phyloP scores from a whole-genome alignment of 1,140 invertebrate species.

The Uloborus diversus region DNA sequence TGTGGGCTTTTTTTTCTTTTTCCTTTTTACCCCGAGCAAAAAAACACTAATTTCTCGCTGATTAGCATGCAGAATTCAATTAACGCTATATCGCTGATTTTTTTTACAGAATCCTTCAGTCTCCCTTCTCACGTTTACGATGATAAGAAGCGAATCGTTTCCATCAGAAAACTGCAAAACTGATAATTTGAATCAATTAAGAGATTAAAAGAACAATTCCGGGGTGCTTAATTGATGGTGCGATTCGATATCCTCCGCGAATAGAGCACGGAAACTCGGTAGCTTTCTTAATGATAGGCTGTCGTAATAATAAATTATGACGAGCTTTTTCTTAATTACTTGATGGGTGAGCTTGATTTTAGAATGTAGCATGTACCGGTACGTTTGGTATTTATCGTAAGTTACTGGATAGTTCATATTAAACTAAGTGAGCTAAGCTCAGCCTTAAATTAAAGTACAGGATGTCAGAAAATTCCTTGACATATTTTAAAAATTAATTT shows the following conservation, averaged over 20 bases:
- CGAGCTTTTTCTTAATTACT: slow-evolving; percentile 5
- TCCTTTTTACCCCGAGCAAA: background rate
- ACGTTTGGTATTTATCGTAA: too few species aligned
- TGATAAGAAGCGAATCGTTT: slow-evolving; percentile 28
- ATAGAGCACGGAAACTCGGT: background rate
- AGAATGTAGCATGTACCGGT: too few species aligned
- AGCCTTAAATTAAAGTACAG: too few species aligned
- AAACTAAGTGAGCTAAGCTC: too few species aligned
- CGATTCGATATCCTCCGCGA: background rate
- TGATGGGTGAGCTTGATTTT: background rate
- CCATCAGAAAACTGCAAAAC: slow-evolving; percentile 46
- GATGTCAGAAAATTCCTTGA: too few species aligned
- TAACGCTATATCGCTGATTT: slow-evolving; percentile 30
- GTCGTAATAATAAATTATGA: background rate
- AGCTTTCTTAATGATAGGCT: slow-evolving; percentile 4
- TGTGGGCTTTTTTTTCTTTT: background rate
- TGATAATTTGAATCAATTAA: slow-evolving; percentile 58
- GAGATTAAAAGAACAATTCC: slow-evolving; percentile 39
- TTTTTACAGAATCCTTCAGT: background rate
- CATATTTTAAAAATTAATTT: too few species aligned
- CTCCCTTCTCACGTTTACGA: background rate
- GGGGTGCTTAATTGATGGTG: slow-evolving; percentile 35
- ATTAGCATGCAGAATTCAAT: slow-evolving; percentile 56
- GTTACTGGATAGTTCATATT: too few species aligned
- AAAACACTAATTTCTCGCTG: slow-evolving; percentile 51